Evolutionary conservation across 2,888 invertebrate genomes (phyloP).

Genomic region (Tenthredo amoena): DNA sequence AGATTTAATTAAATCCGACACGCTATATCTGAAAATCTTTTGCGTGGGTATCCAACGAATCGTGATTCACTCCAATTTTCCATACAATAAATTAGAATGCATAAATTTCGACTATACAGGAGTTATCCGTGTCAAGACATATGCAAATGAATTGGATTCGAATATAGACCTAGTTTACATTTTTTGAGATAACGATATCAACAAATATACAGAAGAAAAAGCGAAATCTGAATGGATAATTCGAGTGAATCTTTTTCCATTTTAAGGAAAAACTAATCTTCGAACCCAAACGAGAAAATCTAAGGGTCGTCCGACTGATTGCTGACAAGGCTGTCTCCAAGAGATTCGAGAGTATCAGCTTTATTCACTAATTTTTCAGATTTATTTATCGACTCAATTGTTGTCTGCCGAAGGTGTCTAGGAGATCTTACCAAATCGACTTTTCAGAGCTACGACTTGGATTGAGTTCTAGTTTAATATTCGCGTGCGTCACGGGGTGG

Average conservation of each 20-base stretch:
- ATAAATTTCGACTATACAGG: conserved; percentile 19
- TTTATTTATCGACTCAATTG: background rate
- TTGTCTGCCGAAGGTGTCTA: background rate
- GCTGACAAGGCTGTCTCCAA: background rate
- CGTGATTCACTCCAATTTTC: conserved; percentile 33
- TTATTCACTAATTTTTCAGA: background rate
- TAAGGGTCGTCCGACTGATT: background rate
- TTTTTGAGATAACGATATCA: background rate
- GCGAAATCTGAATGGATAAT: background rate
- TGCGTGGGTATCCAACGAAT: conserved; percentile 20
- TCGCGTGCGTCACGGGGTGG: background rate
- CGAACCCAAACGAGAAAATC: background rate
- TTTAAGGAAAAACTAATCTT: background rate
- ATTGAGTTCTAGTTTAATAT: conserved; percentile 11
- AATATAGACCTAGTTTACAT: background rate
- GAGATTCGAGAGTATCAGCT: background rate
- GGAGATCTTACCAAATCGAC: background rate
- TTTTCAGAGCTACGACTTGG: background rate
- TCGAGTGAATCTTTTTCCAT: background rate
- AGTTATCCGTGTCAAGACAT: conserved; percentile 21
- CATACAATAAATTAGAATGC: conserved; percentile 30
- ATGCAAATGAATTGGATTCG: conserved; percentile 18
- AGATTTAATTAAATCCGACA: conserved; percentile 16
- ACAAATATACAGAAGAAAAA: background rate
- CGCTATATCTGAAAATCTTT: background rate